Evolutionary conservation across 2,888 invertebrate genomes (phyloP).

Genomic region (Parasteatoda lunata): DNA sequence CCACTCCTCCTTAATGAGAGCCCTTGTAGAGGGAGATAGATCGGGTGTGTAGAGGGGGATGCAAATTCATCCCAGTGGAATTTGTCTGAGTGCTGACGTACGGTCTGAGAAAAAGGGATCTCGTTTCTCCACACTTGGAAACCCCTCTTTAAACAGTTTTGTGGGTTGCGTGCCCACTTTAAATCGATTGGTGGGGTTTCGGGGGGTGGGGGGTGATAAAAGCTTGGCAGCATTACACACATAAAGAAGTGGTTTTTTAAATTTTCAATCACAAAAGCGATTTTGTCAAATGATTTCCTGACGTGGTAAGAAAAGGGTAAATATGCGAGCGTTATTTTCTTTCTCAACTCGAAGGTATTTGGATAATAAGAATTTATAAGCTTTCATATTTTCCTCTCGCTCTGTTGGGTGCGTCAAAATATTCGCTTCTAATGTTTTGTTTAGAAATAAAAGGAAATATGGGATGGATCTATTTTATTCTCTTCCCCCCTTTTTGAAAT

Average conservation of each 20-base stretch:
- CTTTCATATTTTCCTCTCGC: not conserved
- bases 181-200: slow-evolving; percentile 13
- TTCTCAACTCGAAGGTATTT: not conserved
- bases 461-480: not conserved
- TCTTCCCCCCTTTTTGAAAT: too few species aligned
- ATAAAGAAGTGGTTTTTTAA: slow-evolving; percentile 62
- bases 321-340: not conserved
- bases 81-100: slow-evolving; percentile 63
- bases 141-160: slow-evolving; percentile 21
- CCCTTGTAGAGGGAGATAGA: slow-evolving; percentile 18
- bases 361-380: not conserved
- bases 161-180: slow-evolving; percentile 1
- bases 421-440: not conserved
- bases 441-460: not conserved
- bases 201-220: slow-evolving; percentile 9
- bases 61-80: slow-evolving; percentile 62
- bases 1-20: slow-evolving; percentile 47
- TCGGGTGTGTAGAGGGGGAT: slow-evolving; percentile 3
- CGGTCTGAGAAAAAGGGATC: slow-evolving; percentile 6
- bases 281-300: slow-evolving; percentile 60
- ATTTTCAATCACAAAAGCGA: slow-evolving; percentile 67
- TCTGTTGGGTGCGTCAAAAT: not conserved
- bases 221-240: slow-evolving; percentile 27
- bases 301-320: not conserved
- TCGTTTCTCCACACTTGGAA: not conserved